Conservation (phyloP, 2,888 invertebrate species). For the Synergus umbraculus region DNA sequence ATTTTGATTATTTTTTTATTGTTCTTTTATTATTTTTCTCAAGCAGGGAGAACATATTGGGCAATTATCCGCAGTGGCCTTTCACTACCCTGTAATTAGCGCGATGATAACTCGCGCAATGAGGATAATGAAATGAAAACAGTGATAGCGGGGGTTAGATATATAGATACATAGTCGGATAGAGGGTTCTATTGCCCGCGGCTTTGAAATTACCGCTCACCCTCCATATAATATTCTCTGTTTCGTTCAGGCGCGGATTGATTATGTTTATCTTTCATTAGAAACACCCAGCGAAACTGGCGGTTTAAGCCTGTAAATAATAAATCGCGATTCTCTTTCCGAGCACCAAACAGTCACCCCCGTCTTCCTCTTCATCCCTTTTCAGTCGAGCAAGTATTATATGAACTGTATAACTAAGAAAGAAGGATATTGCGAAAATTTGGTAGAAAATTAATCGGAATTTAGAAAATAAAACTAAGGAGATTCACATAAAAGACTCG, state of each 20-base stretch:
- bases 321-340: conserved; percentile 60
- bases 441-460: background rate
- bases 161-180: conserved; percentile 43
- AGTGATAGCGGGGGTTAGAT: conserved; percentile 52
- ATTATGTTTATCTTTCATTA: conserved; percentile 77
- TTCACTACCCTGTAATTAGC: conserved; percentile 62
- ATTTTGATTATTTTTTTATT: background rate
- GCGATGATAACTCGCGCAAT: conserved; percentile 62
- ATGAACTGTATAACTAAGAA: background rate
- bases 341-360: conserved; percentile 45
- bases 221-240: conserved; percentile 73
- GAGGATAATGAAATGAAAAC: conserved; percentile 73
- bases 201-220: conserved; percentile 67
- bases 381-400: background rate
- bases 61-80: conserved; percentile 49
- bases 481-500: no score
- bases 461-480: no score
- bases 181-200: conserved; percentile 43
- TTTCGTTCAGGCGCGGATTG: conserved; percentile 69
- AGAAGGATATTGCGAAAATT: background rate
- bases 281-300: conserved; percentile 65
- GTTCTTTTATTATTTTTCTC: background rate
- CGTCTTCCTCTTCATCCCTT: background rate
- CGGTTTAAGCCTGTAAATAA: conserved; percentile 69
- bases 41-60: background rate